Evolutionary conservation across 2,797 vertebrate species (phyloP).

Genomic region (Platyrinchus mystaceus): DNA sequence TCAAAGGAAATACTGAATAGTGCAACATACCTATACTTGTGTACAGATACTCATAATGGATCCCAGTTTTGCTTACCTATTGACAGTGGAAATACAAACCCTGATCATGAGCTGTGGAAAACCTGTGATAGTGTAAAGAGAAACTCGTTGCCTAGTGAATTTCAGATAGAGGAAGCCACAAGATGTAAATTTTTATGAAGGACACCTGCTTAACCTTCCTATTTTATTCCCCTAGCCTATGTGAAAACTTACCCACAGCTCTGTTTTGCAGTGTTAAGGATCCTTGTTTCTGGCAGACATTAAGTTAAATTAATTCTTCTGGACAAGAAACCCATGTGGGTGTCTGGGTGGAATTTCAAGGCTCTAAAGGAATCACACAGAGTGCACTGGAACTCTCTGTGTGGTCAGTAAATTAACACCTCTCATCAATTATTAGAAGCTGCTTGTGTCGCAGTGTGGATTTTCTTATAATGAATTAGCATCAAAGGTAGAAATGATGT

Average conservation of each 20-base stretch:
- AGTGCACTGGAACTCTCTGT: background rate
- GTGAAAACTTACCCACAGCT: background rate
- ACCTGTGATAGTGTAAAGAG: background rate
- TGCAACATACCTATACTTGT: background rate
- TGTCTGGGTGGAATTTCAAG: background rate
- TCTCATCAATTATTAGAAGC: background rate
- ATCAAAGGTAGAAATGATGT: background rate
- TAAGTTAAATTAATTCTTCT: background rate
- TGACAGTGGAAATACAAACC: background rate
- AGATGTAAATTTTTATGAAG: background rate
- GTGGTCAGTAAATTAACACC: background rate
- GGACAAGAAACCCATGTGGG: background rate
- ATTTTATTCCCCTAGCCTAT: background rate
- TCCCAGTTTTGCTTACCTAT: background rate
- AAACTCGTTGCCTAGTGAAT: background rate
- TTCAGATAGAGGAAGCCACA: background rate
- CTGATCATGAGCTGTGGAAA: background rate
- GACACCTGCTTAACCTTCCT: background rate
- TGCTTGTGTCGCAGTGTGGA: background rate
- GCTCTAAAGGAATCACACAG: background rate
- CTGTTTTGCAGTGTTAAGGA: background rate
- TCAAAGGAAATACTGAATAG: background rate
- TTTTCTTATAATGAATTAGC: conserved; percentile 31
- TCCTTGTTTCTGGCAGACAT: background rate
- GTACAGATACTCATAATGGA: background rate